phyloP scores from a whole-genome alignment of 92 coral and sea anemone genomes.

The Palythoa heliodiscus region DNA sequence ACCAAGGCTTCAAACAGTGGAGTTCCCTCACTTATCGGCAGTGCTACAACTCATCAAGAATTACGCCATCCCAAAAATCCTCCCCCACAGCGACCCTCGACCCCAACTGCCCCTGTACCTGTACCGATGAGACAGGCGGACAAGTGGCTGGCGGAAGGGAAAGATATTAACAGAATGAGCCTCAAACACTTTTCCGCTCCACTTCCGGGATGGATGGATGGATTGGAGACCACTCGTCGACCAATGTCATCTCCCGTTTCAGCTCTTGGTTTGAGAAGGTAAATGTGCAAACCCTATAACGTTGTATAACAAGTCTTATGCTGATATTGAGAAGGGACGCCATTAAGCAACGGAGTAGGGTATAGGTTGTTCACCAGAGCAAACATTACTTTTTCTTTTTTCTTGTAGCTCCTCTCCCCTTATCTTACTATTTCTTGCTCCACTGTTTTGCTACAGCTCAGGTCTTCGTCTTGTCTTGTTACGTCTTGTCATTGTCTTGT shows the following conservation, averaged over 20 bases:
- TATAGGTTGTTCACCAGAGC: no score
- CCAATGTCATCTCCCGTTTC: constrained; percentile 75
- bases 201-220: constrained; percentile 97
- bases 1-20: constrained; percentile 66
- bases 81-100: constrained; percentile 88
- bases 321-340: no score
- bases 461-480: no score
- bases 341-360: no score
- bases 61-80: constrained; percentile 39
- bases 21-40: constrained; percentile 74
- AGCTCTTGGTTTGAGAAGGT: constrained; percentile 17
- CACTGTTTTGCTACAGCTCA: no score
- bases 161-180: constrained; percentile 57
- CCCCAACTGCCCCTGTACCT: constrained; percentile 56
- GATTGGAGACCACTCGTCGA: constrained; percentile 62
- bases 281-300: background rate
- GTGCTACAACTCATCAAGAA: constrained; percentile 61
- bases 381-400: no score
- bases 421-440: no score
- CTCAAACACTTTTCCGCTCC: constrained; percentile 58
- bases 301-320: no score
- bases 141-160: constrained; percentile 77
- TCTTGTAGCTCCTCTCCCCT: no score
- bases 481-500: no score
- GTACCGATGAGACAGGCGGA: constrained; percentile 64